A percentile compares a stretch with the other conserved stretches of the same genome.
phyloP scores from a whole-genome alignment of 1,140 invertebrate species.

The Drosophila subpulchrella region DNA sequence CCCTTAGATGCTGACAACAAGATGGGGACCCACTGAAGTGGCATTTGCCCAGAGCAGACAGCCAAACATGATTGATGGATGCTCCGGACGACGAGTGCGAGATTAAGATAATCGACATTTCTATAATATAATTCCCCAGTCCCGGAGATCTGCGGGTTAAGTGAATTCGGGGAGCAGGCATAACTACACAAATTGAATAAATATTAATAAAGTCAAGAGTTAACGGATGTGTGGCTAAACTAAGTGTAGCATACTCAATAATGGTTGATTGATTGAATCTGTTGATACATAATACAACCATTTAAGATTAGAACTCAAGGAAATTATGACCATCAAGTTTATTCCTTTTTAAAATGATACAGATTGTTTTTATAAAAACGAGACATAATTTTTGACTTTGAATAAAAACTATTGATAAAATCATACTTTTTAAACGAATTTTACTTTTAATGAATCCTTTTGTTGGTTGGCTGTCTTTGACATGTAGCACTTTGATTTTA shows the following conservation, averaged over 20 bases:
- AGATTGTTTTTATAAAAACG: too few relatives aligned
- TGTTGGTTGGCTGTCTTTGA: background rate
- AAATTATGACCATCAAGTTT: too few relatives aligned
- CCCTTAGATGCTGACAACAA: slow-evolving; percentile 6
- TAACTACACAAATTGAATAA: slow-evolving; percentile 25
- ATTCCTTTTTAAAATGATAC: too few relatives aligned
- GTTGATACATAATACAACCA: background rate
- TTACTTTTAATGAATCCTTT: too few relatives aligned
- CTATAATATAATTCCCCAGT: slow-evolving; percentile 60
- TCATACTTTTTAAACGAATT: too few relatives aligned
- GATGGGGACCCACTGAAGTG: slow-evolving; percentile 49
- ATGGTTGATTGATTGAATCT: slow-evolving; percentile 5
- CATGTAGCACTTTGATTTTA: background rate
- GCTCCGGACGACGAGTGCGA: slow-evolving; percentile 48
- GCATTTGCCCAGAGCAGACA: slow-evolving; percentile 51
- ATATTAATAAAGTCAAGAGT: slow-evolving; percentile 39
- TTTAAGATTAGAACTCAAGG: background rate
- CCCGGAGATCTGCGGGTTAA: slow-evolving; percentile 27
- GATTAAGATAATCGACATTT: slow-evolving; percentile 80
- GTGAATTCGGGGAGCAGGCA: slow-evolving; percentile 14
- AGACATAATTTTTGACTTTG: too few relatives aligned
- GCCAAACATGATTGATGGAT: slow-evolving; percentile 71
- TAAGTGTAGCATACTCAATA: background rate
- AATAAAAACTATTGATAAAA: too few relatives aligned
- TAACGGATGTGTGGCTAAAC: slow-evolving; percentile 8